Evolutionary conservation across 2,113 vertebrate genomes (phyloP).

Genomic region (Hemiprocne comata): DNA sequence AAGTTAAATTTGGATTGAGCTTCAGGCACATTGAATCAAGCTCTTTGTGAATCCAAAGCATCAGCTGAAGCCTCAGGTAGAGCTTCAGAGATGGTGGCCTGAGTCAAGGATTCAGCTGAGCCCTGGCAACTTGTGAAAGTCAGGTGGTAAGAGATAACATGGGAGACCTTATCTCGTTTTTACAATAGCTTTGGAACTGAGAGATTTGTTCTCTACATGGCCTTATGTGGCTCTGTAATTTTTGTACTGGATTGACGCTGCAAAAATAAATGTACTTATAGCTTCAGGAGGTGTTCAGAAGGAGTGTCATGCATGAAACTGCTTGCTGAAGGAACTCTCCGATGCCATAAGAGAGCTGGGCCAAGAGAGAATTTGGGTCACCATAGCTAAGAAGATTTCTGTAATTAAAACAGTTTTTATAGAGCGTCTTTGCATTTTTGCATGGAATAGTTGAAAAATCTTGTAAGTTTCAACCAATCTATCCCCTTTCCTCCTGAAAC

Average conservation of each 20-base stretch:
- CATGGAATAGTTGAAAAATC: not conserved
- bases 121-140: not conserved
- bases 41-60: not conserved
- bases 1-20: not conserved
- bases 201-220: not conserved
- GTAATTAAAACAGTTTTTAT: not conserved
- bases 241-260: not conserved
- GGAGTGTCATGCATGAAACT: not conserved
- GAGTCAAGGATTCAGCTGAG: not conserved
- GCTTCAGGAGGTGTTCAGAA: not conserved
- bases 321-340: not conserved
- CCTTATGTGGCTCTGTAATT: not conserved
- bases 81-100: not conserved
- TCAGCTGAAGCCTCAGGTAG: not conserved
- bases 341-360: not conserved
- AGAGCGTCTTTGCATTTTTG: slow-evolving; percentile 1
- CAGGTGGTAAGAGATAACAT: not conserved
- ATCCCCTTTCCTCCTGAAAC: not conserved
- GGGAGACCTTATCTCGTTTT: not conserved
- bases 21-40: not conserved
- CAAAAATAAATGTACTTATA: not conserved
- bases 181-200: not conserved
- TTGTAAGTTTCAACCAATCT: not conserved
- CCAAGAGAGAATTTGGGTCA: not conserved
- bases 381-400: not conserved